A percentile compares a stretch with the other conserved stretches of the same genome.
Evolutionary conservation across 1,140 invertebrate genomes (phyloP).

Genomic region (Sinonovacula constricta): DNA sequence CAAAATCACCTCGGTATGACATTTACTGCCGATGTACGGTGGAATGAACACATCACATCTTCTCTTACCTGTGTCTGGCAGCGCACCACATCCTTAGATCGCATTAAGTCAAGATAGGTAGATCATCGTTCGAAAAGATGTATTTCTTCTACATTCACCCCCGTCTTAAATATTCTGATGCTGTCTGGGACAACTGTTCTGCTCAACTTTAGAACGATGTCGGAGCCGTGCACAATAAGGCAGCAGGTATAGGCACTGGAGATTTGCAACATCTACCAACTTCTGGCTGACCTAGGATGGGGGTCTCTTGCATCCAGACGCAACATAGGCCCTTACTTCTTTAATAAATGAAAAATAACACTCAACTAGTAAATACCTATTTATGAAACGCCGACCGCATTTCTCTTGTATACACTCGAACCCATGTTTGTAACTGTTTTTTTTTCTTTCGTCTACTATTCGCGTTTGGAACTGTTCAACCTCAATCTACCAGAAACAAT

Average conservation of each 20-base stretch:
- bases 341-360: not conserved
- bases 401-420: not conserved
- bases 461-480: not conserved
- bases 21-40: not conserved
- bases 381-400: not conserved
- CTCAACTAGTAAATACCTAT: not conserved
- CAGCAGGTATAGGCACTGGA: not conserved
- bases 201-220: not conserved
- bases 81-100: not conserved
- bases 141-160: not conserved
- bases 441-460: not conserved
- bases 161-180: conserved; percentile 8
- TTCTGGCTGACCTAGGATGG: not conserved
- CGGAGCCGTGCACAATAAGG: not conserved
- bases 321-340: not conserved
- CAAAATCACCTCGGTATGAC: conserved; percentile 2
- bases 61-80: not conserved
- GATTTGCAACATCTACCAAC: not conserved
- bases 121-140: conserved; percentile 2
- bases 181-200: conserved; percentile 10
- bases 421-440: not conserved
- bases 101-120: not conserved
- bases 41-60: not conserved
- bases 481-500: not conserved
- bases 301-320: not conserved